These are phyloP conservation scores for Centropyge bicolor DNA, from an alignment of 2,797 vertebrate genomes.

Conservation along the genomic window DNA sequence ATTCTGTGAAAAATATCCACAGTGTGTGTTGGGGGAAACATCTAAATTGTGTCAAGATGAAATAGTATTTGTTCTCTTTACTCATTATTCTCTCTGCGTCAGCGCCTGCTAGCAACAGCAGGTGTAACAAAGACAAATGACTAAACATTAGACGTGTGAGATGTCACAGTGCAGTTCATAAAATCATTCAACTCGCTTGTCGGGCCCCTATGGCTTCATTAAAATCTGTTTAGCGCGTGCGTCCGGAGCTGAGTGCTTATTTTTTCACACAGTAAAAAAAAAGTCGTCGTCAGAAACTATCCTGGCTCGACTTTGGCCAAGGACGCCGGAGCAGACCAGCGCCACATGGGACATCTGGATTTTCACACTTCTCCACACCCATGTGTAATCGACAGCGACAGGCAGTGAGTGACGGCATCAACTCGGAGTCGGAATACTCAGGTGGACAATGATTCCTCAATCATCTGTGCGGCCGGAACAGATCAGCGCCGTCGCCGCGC, in stretches of 20 bases:
- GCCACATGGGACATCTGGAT: conserved; percentile 75
- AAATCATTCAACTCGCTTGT: conserved; percentile 42
- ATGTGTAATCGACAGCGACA: conserved; percentile 78
- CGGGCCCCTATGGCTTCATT: conserved; percentile 49
- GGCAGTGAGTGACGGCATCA: conserved; percentile 79
- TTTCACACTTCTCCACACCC: conserved; percentile 77
- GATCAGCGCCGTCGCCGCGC: conserved; percentile 59
- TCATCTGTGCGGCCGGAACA: conserved; percentile 78
- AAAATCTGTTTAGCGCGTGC: conserved; percentile 51
- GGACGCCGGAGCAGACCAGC: conserved; percentile 54
- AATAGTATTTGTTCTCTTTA: conserved; percentile 44
- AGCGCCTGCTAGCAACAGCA: conserved; percentile 36
- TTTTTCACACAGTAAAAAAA: conserved; percentile 13
- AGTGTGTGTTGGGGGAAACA: conserved; percentile 14
- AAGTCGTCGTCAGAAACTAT: conserved; percentile 36
- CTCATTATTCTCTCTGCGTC: conserved; percentile 47
- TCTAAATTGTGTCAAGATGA: conserved; percentile 45
- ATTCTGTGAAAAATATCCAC: conserved; percentile 36
- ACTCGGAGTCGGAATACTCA: conserved; percentile 67
- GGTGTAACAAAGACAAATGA: conserved; percentile 57
- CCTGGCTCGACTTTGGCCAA: conserved; percentile 80
- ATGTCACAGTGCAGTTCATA: conserved; percentile 31
- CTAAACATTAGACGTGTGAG: conserved; percentile 46
- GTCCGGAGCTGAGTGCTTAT: not conserved
- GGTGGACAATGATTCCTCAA: conserved; percentile 81